Conservation (phyloP, 1,140 invertebrate genomes). For the Cephus cinctus region DNA sequence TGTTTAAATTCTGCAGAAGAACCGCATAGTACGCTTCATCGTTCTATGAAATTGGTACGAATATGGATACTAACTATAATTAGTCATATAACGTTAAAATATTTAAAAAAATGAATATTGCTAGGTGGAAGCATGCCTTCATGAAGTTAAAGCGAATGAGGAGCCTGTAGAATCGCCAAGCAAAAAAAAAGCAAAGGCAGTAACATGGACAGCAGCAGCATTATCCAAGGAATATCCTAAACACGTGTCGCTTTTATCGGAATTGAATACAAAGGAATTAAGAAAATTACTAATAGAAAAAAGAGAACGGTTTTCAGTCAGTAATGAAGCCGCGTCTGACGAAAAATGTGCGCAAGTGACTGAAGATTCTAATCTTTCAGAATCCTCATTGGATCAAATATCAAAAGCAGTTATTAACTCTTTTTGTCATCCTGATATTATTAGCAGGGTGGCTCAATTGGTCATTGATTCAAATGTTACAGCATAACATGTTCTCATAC, state of each 20-base stretch:
- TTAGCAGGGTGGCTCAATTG: constrained; percentile 32
- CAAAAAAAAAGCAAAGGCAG: constrained; percentile 17
- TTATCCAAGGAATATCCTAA: constrained; percentile 31
- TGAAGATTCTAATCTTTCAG: constrained; percentile 9
- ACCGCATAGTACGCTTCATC: constrained; percentile 20
- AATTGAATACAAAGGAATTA: constrained; percentile 29
- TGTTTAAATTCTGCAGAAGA: constrained; percentile 23
- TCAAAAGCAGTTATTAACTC: constrained; percentile 40
- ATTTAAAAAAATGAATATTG: constrained; percentile 9
- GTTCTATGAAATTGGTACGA: constrained; percentile 43
- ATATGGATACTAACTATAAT: not conserved
- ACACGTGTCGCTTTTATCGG: constrained; percentile 23
- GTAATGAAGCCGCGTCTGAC: not conserved
- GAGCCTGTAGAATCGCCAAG: not conserved
- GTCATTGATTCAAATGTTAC: constrained; percentile 12
- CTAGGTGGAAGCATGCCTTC: constrained; percentile 33
- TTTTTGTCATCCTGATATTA: constrained; percentile 43
- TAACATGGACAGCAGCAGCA: constrained; percentile 22
- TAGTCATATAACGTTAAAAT: not conserved
- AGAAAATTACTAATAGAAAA: constrained; percentile 27
- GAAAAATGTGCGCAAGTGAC: constrained; percentile 1
- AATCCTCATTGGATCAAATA: too few species aligned
- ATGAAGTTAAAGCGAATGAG: constrained; percentile 17
- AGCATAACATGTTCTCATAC: too few species aligned
- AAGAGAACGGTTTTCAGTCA: constrained; percentile 25